phyloP scores from a whole-genome alignment of 1,140 invertebrate genomes.

The Tenebrio molitor region DNA sequence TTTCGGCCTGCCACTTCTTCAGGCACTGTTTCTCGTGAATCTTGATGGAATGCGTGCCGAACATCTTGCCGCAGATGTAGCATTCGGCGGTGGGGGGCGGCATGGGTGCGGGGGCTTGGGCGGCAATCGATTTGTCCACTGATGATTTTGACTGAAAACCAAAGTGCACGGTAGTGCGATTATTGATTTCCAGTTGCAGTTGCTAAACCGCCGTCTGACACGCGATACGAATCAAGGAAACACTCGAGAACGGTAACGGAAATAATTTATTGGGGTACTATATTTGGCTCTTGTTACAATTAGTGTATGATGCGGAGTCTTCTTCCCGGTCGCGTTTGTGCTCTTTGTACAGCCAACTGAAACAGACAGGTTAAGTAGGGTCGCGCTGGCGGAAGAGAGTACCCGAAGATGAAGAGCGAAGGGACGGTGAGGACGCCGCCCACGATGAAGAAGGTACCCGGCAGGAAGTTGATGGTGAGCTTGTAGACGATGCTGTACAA shows the following conservation, averaged over 20 bases:
- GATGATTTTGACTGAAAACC: constrained; percentile 40
- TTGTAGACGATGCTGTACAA: constrained; percentile 82
- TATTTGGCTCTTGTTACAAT: background rate
- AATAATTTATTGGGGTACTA: constrained; percentile 41
- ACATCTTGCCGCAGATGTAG: constrained; percentile 82
- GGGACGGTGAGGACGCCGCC: constrained; percentile 7
- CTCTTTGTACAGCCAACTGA: constrained; percentile 71
- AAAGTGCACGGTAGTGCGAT: constrained; percentile 27
- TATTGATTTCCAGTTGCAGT: constrained; percentile 3
- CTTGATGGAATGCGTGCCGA: constrained; percentile 80
- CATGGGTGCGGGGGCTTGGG: constrained; percentile 3
- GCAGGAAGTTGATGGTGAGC: constrained; percentile 77
- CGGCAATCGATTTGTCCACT: constrained; percentile 28
- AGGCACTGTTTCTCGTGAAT: constrained; percentile 87
- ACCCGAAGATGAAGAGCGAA: constrained; percentile 25
- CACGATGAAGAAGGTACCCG: constrained; percentile 83
- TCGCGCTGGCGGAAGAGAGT: background rate
- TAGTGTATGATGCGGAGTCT: background rate
- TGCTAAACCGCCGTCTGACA: constrained; percentile 17
- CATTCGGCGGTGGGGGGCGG: constrained; percentile 66
- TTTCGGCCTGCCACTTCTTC: constrained; percentile 71
- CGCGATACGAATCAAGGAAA: background rate
- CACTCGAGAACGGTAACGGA: constrained; percentile 1
- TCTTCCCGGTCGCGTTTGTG: constrained; percentile 65
- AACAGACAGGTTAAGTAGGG: constrained; percentile 29